phyloP scores from a whole-genome alignment of 2,888 invertebrate genomes.

The Sinohyriopsis cumingii region DNA sequence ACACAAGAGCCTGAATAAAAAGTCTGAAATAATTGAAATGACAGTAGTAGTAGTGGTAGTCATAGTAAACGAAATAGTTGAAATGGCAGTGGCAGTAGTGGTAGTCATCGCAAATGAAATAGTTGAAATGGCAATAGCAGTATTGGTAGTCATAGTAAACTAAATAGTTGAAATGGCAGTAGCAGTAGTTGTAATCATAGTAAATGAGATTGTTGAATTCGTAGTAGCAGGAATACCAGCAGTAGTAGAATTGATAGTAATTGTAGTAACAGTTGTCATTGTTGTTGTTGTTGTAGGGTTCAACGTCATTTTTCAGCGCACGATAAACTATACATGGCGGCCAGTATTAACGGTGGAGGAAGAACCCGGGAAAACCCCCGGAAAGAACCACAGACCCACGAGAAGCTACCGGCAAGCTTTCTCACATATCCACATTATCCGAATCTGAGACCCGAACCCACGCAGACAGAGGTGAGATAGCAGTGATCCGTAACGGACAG shows the following conservation, averaged over 20 bases:
- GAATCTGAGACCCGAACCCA: too few relatives aligned
- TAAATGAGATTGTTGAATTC: slow-evolving; percentile 17
- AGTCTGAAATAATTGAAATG: slow-evolving; percentile 19
- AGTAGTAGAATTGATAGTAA: slow-evolving; percentile 15
- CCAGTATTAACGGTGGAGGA: too few relatives aligned
- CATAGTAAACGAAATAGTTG: slow-evolving; percentile 20
- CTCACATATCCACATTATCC: too few relatives aligned
- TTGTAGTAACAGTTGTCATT: slow-evolving; percentile 20
- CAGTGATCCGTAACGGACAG: too few relatives aligned
- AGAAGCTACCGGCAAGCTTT: too few relatives aligned
- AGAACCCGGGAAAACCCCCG: too few relatives aligned
- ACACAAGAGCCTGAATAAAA: too few relatives aligned
- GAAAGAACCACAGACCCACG: too few relatives aligned
- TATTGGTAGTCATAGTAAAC: slow-evolving; percentile 20
- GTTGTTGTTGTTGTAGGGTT: slow-evolving; percentile 12
- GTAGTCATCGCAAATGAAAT: slow-evolving; percentile 17
- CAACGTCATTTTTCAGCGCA: too few relatives aligned
- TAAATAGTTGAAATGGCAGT: slow-evolving; percentile 20
- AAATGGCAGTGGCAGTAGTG: slow-evolving; percentile 22
- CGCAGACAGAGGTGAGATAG: too few relatives aligned
- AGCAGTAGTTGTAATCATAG: slow-evolving; percentile 18
- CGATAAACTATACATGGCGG: too few relatives aligned
- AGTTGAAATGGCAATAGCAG: slow-evolving; percentile 22
- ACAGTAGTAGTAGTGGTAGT: slow-evolving; percentile 21
- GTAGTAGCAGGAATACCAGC: slow-evolving; percentile 16